phyloP scores from a whole-genome alignment of 2,113 vertebrate genomes.

The Paedocypris sp. region DNA sequence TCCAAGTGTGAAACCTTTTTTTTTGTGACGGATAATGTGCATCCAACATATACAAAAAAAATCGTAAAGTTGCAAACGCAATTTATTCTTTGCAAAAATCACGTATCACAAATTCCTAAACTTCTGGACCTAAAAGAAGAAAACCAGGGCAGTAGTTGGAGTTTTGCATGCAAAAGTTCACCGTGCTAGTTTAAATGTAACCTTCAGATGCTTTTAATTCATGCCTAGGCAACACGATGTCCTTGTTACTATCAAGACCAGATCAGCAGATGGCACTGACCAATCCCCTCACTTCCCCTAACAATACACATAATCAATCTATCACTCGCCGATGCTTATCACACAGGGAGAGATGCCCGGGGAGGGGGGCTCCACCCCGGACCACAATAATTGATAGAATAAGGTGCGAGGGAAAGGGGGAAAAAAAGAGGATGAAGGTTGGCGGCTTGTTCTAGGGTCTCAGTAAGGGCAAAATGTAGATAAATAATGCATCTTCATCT shows the following conservation, averaged over 20 bases:
- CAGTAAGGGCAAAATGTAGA: conserved; percentile 36
- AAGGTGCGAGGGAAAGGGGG: background rate
- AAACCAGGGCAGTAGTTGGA: too few relatives aligned
- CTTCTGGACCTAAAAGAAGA: too few relatives aligned
- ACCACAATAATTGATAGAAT: conserved; percentile 22
- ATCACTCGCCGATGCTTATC: conserved; percentile 66
- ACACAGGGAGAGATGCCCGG: conserved; percentile 37
- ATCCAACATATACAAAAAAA: too few relatives aligned
- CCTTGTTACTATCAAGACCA: conserved; percentile 63
- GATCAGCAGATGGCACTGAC: conserved; percentile 63
- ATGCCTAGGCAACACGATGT: conserved; percentile 44
- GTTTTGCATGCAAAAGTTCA: conserved; percentile 7
- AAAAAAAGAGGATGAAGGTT: background rate
- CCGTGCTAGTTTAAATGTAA: conserved; percentile 34
- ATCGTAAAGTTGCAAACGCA: too few relatives aligned
- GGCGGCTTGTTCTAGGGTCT: conserved; percentile 11
- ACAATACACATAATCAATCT: conserved; percentile 64
- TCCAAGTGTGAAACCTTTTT: too few relatives aligned
- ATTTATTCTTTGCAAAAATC: too few relatives aligned
- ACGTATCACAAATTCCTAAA: too few relatives aligned
- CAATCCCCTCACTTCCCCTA: conserved; percentile 51
- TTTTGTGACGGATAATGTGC: too few relatives aligned
- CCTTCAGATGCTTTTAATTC: conserved; percentile 41
- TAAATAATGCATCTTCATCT: conserved; percentile 52
- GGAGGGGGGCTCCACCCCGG: conserved; percentile 18